phyloP scores from a whole-genome alignment of 1,140 invertebrate genomes.

The Platorchestia sp. region DNA sequence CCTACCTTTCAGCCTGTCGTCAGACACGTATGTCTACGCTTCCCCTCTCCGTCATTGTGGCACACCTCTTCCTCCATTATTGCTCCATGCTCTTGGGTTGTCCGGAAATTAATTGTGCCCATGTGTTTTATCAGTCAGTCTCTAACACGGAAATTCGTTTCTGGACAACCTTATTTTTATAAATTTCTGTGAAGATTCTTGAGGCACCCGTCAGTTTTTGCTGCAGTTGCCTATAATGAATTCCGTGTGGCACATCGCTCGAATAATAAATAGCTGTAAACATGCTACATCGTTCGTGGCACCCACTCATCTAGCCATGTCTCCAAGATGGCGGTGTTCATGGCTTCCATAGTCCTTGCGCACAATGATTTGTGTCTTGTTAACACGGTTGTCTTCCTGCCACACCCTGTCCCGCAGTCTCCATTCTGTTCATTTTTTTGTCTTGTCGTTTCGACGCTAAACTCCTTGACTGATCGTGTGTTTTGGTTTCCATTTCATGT shows the following conservation, averaged over 20 bases:
- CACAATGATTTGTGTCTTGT: neutral
- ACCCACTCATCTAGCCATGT: neutral
- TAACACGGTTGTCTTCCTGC: neutral
- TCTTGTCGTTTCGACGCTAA: neutral
- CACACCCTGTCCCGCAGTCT: neutral
- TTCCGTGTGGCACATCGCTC: neutral
- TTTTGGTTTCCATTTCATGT: neutral
- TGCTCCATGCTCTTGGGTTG: neutral
- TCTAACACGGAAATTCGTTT: neutral
- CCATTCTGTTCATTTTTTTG: neutral
- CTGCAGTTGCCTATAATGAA: neutral
- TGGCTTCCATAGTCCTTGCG: neutral
- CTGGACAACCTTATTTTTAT: neutral
- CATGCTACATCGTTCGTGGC: neutral
- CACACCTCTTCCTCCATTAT: constrained; percentile 8
- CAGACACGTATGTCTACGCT: constrained; percentile 66
- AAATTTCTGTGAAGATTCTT: neutral
- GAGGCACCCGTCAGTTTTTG: neutral
- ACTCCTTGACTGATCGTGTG: neutral
- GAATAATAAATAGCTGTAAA: neutral
- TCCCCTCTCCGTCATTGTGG: constrained; percentile 59
- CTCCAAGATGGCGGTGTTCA: neutral
- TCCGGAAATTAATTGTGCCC: neutral
- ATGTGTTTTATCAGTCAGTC: neutral
- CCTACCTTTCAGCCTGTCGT: constrained; percentile 64